These are phyloP conservation scores for Lycia hirtaria DNA, from an alignment of 2,888 invertebrate genomes.

Conservation along the genomic window DNA sequence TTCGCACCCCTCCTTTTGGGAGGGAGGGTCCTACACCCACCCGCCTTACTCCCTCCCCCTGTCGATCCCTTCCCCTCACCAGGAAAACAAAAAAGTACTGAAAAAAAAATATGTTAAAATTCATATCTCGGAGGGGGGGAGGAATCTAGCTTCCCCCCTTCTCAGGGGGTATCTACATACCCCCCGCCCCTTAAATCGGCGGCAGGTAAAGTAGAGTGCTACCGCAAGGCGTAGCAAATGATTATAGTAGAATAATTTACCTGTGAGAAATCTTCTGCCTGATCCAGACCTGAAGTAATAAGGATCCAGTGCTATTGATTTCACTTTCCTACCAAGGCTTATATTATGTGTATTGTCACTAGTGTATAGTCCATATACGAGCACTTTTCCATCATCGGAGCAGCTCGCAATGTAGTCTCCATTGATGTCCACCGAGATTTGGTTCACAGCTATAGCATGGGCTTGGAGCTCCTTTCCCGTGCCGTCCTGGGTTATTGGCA, in stretches of 20 bases:
- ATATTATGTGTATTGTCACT: slow-evolving; percentile 92
- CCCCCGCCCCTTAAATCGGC: too few species aligned
- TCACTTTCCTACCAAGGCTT: slow-evolving; percentile 92
- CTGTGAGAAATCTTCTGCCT: slow-evolving; percentile 93
- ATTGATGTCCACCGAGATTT: slow-evolving; percentile 96
- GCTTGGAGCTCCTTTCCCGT: slow-evolving; percentile 89
- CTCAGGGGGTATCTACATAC: too few species aligned
- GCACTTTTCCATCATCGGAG: slow-evolving; percentile 95
- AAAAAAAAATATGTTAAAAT: too few species aligned
- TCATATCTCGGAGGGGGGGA: too few species aligned
- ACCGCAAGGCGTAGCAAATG: not conserved
- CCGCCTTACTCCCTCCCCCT: too few species aligned
- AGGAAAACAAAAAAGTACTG: too few species aligned
- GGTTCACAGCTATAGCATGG: slow-evolving; percentile 96
- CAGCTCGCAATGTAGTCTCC: slow-evolving; percentile 98
- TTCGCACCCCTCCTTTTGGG: too few species aligned
- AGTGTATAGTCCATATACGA: slow-evolving; percentile 94
- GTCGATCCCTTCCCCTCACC: too few species aligned
- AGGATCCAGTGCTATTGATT: slow-evolving; percentile 95
- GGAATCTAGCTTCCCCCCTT: too few species aligned
- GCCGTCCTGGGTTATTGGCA: slow-evolving; percentile 83
- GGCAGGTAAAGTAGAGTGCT: not conserved
- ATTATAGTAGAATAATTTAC: slow-evolving; percentile 46
- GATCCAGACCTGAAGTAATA: slow-evolving; percentile 90
- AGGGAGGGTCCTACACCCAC: too few species aligned